Conservation (phyloP, 2,113 vertebrate species). For the Pterocles orientalis region DNA sequence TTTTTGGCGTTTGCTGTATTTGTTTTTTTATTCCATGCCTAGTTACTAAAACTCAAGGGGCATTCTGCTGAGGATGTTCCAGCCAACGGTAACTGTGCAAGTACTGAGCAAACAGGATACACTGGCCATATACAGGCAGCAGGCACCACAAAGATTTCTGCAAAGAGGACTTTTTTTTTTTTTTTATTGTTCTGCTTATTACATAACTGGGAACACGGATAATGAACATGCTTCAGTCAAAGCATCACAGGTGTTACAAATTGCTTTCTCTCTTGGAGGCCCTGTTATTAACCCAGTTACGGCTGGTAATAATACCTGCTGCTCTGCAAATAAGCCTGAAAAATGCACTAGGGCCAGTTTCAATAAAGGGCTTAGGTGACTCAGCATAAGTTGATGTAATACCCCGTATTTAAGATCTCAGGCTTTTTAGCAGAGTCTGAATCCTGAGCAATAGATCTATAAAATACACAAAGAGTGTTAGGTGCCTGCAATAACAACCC, state of each 20-base stretch:
- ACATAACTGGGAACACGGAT: conserved; percentile 12
- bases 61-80: not conserved
- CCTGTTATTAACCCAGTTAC: conserved; percentile 65
- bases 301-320: conserved; percentile 42
- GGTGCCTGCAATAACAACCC: not conserved
- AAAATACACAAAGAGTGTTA: not conserved
- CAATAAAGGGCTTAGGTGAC: conserved; percentile 40
- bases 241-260: conserved; percentile 52
- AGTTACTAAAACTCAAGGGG: not conserved
- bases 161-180: not conserved
- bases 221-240: conserved; percentile 32
- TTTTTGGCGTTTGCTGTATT: not conserved
- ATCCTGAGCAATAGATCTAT: conserved; percentile 18
- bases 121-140: not conserved
- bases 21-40: not conserved
- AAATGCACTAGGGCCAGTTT: conserved; percentile 39
- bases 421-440: conserved; percentile 21
- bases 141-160: not conserved
- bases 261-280: conserved; percentile 54
- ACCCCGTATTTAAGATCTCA: not conserved
- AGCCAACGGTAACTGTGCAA: not conserved
- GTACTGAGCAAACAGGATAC: not conserved
- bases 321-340: conserved; percentile 38
- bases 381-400: not conserved
- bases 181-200: conserved; percentile 7